Percentiles rank a stretch among this genome's conserved stretches.
Conservation (phyloP, 1,140 invertebrate species). For the Drosophila novamexicana region DNA sequence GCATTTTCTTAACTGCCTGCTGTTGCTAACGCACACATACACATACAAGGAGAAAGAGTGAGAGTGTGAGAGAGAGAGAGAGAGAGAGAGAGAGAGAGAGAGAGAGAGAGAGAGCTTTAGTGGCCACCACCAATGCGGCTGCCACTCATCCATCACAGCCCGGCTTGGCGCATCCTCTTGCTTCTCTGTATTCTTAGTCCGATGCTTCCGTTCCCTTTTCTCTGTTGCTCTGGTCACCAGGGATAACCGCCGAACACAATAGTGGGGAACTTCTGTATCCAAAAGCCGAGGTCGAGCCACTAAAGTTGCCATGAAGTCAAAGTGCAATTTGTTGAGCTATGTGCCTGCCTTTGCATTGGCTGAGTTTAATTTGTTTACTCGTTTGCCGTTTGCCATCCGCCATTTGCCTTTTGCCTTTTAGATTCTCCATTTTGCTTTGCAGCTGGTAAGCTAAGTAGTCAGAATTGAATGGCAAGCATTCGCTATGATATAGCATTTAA, state of each 20-base stretch:
- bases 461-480: slow-evolving; percentile 17
- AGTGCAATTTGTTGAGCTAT: slow-evolving; percentile 73
- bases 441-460: slow-evolving; percentile 35
- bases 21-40: slow-evolving; percentile 12
- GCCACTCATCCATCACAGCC: slow-evolving; percentile 49
- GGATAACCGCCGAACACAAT: slow-evolving; percentile 75
- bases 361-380: slow-evolving; percentile 74
- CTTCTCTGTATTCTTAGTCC: slow-evolving; percentile 19
- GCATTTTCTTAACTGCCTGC: slow-evolving; percentile 50
- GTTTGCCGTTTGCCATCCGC: slow-evolving; percentile 47
- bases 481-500: slow-evolving; percentile 22
- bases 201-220: slow-evolving; percentile 3
- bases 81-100: background rate
- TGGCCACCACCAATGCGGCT: slow-evolving; percentile 36
- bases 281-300: slow-evolving; percentile 51
- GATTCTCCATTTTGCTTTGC: background rate
- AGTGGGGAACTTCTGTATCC: slow-evolving; percentile 30
- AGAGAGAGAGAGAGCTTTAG: background rate
- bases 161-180: slow-evolving; percentile 30
- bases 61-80: background rate
- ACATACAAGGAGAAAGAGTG: background rate
- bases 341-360: slow-evolving; percentile 53
- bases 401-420: slow-evolving; percentile 25
- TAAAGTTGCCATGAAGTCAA: slow-evolving; percentile 77
- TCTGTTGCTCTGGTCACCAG: slow-evolving; percentile 50